phyloP scores from a whole-genome alignment of 92 coral and sea anemone genomes.

The Palythoa caribaeorum region DNA sequence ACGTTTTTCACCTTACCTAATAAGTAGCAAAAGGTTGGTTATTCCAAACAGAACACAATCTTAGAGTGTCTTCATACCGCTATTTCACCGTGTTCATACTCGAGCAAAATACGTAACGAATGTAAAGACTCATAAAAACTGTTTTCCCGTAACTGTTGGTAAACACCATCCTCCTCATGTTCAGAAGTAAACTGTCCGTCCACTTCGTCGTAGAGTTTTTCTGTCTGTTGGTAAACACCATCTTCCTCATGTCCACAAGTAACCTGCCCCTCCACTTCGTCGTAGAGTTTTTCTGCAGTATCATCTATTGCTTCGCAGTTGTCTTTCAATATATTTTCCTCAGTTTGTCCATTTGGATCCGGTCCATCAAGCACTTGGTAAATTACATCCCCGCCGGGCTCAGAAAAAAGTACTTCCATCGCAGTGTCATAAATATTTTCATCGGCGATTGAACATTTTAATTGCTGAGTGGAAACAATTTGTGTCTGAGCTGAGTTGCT shows the following conservation, averaged over 20 bases:
- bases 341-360: background rate
- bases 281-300: background rate
- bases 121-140: constrained; percentile 2
- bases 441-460: too few relatives aligned
- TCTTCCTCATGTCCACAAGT: background rate
- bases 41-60: background rate
- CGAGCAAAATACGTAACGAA: background rate
- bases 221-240: too few relatives aligned
- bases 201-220: background rate
- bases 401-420: background rate
- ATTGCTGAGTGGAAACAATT: background rate
- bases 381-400: background rate
- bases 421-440: constrained; percentile 6
- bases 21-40: too few relatives aligned
- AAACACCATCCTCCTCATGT: background rate
- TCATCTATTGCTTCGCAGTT: background rate
- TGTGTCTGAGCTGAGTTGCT: background rate
- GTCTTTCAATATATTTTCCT: background rate
- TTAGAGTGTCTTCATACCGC: background rate
- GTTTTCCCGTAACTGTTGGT: background rate
- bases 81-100: constrained; percentile 7
- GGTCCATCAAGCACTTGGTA: constrained; percentile 23
- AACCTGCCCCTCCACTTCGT: background rate
- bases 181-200: background rate
- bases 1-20: too few relatives aligned